A percentile compares a stretch with the other conserved stretches of the same genome.
Conservation (phyloP, 64 coral and sea anemone species). For the Acropora yongei region DNA sequence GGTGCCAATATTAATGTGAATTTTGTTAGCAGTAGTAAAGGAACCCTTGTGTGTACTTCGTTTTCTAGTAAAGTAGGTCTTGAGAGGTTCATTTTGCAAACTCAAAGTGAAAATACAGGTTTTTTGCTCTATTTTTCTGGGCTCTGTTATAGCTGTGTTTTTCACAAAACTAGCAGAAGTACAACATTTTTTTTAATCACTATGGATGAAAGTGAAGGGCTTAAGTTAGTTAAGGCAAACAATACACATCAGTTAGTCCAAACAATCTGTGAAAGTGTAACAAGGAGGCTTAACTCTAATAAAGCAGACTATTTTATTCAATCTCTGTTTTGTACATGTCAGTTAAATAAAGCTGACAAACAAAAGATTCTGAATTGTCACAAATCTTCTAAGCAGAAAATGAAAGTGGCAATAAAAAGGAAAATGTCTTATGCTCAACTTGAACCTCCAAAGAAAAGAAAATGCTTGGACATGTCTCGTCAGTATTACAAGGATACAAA, state of each 20-base stretch:
- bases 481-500: not conserved
- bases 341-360: conserved; percentile 53
- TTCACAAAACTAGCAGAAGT: conserved; percentile 40
- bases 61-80: conserved; percentile 39
- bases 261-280: conserved; percentile 58
- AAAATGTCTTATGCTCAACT: conserved; percentile 63
- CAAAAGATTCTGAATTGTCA: conserved; percentile 74
- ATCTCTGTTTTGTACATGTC: conserved; percentile 61
- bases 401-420: conserved; percentile 29
- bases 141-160: conserved; percentile 47
- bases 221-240: conserved; percentile 30
- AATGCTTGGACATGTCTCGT: conserved; percentile 52
- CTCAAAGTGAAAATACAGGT: conserved; percentile 15
- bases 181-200: conserved; percentile 67
- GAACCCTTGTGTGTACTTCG: not conserved
- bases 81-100: conserved; percentile 33
- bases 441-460: conserved; percentile 69
- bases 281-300: conserved; percentile 52
- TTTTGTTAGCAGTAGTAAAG: conserved; percentile 12
- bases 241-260: conserved; percentile 48
- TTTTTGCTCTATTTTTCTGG: conserved; percentile 38
- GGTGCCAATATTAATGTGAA: conserved; percentile 35
- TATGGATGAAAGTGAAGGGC: conserved; percentile 54
- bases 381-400: conserved; percentile 67
- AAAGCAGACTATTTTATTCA: conserved; percentile 46